Percentiles rank a stretch among this genome's conserved stretches.
Evolutionary conservation across 2,888 invertebrate species (phyloP).

Genomic region (Masnerella sp.): DNA sequence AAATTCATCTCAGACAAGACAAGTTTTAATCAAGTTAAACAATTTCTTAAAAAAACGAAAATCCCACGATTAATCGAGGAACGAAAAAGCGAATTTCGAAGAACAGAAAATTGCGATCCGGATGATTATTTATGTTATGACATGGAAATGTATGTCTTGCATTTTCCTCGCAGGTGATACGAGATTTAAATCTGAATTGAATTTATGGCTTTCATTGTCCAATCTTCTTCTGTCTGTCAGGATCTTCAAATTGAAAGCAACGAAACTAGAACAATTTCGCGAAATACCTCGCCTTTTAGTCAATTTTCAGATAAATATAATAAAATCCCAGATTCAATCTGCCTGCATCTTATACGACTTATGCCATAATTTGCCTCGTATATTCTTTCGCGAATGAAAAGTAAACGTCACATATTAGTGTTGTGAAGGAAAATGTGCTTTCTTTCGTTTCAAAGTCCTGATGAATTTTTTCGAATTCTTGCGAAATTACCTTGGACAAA

Average conservation of each 20-base stretch:
- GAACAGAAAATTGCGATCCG: not conserved
- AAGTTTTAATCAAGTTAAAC: constrained; percentile 25
- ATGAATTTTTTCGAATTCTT: too few relatives aligned
- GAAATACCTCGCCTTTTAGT: constrained; percentile 38
- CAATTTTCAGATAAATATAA: constrained; percentile 48
- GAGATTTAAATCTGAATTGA: constrained; percentile 48
- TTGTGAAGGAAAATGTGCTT: not conserved
- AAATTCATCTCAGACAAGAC: constrained; percentile 11
- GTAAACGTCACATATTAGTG: not conserved
- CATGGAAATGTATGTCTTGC: constrained; percentile 12
- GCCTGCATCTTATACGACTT: not conserved
- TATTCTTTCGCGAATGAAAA: not conserved
- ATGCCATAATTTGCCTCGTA: not conserved
- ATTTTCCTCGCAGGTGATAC: constrained; percentile 27
- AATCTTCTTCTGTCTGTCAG: constrained; percentile 41
- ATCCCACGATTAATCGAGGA: constrained; percentile 4
- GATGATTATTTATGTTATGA: constrained; percentile 10
- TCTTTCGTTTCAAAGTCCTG: too few relatives aligned
- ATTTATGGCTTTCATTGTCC: constrained; percentile 53
- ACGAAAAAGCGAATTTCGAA: not conserved
- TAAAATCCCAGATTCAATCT: constrained; percentile 31
- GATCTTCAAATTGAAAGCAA: constrained; percentile 26
- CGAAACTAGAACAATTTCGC: constrained; percentile 45
- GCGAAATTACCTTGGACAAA: too few relatives aligned
- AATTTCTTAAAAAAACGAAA: constrained; percentile 4